Evolutionary conservation across 30 jellyfish, hydroid and myxozoan species (phyloP).

Genomic region (Nemopilema nomurai): DNA sequence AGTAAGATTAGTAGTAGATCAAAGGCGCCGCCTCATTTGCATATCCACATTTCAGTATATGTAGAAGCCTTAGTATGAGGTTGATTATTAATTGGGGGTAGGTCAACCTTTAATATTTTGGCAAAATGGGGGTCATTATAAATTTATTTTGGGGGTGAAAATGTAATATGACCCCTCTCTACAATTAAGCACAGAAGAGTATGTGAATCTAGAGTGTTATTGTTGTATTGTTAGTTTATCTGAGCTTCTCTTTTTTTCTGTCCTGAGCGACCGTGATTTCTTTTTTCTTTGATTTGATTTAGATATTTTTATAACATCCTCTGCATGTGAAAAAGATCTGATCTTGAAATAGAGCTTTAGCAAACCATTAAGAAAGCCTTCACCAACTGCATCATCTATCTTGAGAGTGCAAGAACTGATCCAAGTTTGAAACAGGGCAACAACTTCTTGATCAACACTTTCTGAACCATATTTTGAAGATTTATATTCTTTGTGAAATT

Average conservation of each 20-base stretch:
- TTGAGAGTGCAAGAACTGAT: constrained; percentile 7
- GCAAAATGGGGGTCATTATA: neutral
- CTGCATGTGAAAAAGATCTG: constrained; percentile 15
- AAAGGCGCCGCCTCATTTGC: no score
- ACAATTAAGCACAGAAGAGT: neutral
- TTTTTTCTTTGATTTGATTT: constrained; percentile 14
- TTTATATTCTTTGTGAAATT: constrained; percentile 11
- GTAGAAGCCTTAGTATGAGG: no score
- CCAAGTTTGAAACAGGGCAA: constrained; percentile 36
- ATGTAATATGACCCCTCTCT: neutral
- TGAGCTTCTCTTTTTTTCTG: constrained; percentile 22
- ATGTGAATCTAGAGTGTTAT: constrained; percentile 9
- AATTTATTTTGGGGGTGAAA: neutral
- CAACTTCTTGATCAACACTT: constrained; percentile 27
- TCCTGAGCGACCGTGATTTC: constrained; percentile 28
- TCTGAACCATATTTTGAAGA: constrained; percentile 26
- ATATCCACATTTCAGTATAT: no score
- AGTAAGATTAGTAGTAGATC: neutral
- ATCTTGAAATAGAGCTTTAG: constrained; percentile 16
- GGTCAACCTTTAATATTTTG: no score
- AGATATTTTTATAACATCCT: constrained; percentile 18
- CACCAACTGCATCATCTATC: constrained; percentile 30
- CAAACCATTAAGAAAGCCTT: constrained; percentile 13
- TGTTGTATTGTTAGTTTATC: neutral
- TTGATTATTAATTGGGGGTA: no score